Base-by-base conservation (phyloP, 1,140 invertebrate species). In the Notospermus geniculatus region DNA sequence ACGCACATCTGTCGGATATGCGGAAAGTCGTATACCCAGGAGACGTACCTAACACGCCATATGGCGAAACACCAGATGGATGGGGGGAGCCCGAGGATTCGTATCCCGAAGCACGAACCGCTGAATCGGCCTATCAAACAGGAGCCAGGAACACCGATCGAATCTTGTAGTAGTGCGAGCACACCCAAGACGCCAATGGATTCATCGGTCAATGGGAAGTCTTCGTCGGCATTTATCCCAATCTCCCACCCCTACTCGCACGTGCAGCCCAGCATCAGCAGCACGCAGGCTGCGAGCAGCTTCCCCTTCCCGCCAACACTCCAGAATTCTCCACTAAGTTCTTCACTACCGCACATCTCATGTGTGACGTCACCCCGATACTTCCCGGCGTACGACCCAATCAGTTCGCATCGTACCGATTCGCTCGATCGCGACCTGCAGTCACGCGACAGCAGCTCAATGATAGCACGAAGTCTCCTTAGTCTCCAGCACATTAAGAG, bases 1-100 rank as follows among this genome's bases (percentile, higher is more conserved):
- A 98, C 96, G 54, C 95, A 99, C 85, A 98, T 99, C 77, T 99
- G 97, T 82, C 92, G 95, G 75, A 97, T 95, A 80, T 99, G 97
- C 83, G 97, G 97, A 72, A 99, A 99, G 82, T 95, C 92, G 59
- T 99, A 99, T 82, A 98, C 96, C 5, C 96, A 99, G 81, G 95
- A 98, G 83, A 98, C 96, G 17, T 99, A 99, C 81, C 85, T 99
- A 72, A 92, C 91, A 65, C 97, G 98, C 77, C 97, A 99, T 81
- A 94, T 99, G 93, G 93, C 97, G 76, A 99, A 99, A 77, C 96
- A 99, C 68, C 71, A 71, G 54, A 53, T 54, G 29, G 70, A 69
- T 36, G 53, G 60, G 43, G 58, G 58, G 19, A 46, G 63, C 55
- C 63, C 32, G 64, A 65, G 54, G 59, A 67, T 50, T 46, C 67